Evolutionary conservation across 1,140 invertebrate species (phyloP).

Genomic region (Andricus grossulariae): DNA sequence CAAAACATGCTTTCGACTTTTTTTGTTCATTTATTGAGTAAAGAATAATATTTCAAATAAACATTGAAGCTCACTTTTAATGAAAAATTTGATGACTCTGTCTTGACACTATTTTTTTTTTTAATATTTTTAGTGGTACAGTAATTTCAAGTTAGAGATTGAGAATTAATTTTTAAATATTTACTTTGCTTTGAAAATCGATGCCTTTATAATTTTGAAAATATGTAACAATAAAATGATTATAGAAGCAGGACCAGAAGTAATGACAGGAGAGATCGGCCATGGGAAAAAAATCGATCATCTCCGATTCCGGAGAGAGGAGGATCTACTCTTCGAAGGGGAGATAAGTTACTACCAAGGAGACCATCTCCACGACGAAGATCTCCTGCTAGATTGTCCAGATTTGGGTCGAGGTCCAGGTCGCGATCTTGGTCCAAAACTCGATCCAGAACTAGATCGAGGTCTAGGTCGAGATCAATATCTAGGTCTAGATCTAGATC

Average conservation of each 20-base stretch:
- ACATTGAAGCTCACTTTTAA: too few species aligned
- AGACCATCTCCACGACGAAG: constrained; percentile 50
- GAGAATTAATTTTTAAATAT: too few species aligned
- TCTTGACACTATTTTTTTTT: too few species aligned
- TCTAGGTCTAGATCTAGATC: constrained; percentile 53
- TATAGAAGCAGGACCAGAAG: constrained; percentile 43
- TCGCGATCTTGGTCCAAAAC: constrained; percentile 53
- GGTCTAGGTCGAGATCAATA: constrained; percentile 56
- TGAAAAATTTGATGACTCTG: too few species aligned
- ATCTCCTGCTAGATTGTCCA: constrained; percentile 52
- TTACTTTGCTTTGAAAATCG: too few species aligned
- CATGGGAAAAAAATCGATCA: constrained; percentile 58
- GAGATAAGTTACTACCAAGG: constrained; percentile 46
- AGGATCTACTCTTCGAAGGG: constrained; percentile 34
- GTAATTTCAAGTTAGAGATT: too few species aligned
- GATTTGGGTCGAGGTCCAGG: constrained; percentile 54
- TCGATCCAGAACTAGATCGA: constrained; percentile 50
- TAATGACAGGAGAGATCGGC: constrained; percentile 49
- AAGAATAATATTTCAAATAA: too few species aligned
- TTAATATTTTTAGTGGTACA: too few species aligned
- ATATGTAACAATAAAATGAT: background rate
- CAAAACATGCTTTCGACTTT: too few species aligned
- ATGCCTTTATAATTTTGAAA: too few species aligned
- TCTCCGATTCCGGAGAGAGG: constrained; percentile 58
- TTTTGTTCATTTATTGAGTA: too few species aligned